These are phyloP conservation scores for Cassiopea xamachana DNA, from an alignment of 30 jellyfish, hydroid and myxozoan species.

Conservation along the genomic window DNA sequence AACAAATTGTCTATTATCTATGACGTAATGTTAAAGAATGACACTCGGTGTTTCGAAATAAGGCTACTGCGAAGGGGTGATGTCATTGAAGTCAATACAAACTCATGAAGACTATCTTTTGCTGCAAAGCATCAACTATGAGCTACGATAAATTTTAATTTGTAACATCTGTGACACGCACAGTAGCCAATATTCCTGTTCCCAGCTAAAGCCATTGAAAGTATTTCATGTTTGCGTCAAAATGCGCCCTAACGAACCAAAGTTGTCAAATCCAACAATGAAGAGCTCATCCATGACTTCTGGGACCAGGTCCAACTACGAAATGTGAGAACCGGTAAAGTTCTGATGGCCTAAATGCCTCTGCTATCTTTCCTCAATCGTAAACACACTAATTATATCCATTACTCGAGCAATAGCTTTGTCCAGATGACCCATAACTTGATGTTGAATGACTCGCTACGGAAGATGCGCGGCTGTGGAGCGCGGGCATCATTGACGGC, in stretches of 20 bases:
- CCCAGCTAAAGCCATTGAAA: neutral
- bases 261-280: neutral
- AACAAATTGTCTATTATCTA: no score
- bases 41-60: no score
- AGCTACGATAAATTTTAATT: no score
- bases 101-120: no score
- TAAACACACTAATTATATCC: slow-evolving; percentile 22
- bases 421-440: slow-evolving; percentile 63
- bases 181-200: neutral
- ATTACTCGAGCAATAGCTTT: slow-evolving; percentile 71
- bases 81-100: no score
- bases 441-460: slow-evolving; percentile 75
- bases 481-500: slow-evolving; percentile 61
- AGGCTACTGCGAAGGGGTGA: no score
- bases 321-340: neutral
- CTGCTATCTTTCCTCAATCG: neutral
- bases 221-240: neutral
- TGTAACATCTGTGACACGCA: neutral
- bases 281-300: neutral
- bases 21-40: no score
- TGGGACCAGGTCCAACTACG: neutral
- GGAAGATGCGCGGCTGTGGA: slow-evolving; percentile 77
- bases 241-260: neutral
- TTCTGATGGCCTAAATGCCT: neutral
- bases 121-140: no score